Percentiles rank a stretch among this genome's conserved stretches.
Evolutionary conservation across 2,113 vertebrate species (phyloP).

Genomic region (Megalops atlanticus): DNA sequence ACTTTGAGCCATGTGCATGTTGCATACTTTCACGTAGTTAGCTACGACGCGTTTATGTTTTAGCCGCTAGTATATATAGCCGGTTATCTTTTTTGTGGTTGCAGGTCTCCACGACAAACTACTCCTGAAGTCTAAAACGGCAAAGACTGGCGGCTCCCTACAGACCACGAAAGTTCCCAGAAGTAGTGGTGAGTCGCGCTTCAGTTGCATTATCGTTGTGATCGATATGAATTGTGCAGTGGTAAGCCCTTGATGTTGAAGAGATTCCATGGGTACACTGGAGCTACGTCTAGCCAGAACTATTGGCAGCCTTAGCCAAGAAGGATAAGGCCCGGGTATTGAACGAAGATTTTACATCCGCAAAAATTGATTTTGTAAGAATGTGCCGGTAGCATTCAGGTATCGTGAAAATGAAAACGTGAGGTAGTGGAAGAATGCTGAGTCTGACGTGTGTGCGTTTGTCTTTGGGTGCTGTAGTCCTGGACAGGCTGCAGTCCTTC

Average conservation of each 20-base stretch:
- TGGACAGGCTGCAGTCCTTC: constrained; percentile 84
- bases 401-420: too few species aligned
- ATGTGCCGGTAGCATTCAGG: too few species aligned
- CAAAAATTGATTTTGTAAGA: background rate
- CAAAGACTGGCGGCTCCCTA: constrained; percentile 53
- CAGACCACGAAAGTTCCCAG: constrained; percentile 78
- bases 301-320: background rate
- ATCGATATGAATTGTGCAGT: too few species aligned
- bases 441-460: constrained; percentile 1
- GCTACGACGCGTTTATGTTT: too few species aligned
- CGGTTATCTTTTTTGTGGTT: background rate
- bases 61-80: too few species aligned
- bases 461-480: constrained; percentile 66
- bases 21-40: too few species aligned
- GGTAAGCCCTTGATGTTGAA: too few species aligned
- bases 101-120: constrained; percentile 81
- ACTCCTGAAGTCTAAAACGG: constrained; percentile 71
- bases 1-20: too few species aligned
- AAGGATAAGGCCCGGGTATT: background rate
- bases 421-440: too few species aligned
- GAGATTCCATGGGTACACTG: too few species aligned
- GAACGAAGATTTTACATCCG: background rate
- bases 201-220: too few species aligned
- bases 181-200: constrained; percentile 78
- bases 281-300: background rate